Percentiles rank a stretch among this genome's conserved stretches.
Evolutionary conservation across 1,140 invertebrate genomes (phyloP).

Genomic region (Bradynema listronoti): DNA sequence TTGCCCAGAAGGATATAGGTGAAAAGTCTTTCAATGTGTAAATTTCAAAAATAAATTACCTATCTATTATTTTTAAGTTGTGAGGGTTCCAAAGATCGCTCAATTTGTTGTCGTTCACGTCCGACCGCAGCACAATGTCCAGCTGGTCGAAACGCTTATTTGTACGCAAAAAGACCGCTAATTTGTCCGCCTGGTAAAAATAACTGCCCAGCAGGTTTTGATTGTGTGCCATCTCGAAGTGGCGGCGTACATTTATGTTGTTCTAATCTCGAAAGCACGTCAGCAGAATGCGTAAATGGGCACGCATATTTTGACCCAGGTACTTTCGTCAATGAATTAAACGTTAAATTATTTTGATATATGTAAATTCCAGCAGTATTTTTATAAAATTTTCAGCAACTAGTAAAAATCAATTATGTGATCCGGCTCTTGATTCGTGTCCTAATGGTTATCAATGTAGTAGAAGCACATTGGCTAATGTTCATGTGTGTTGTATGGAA

Average conservation of each 20-base stretch:
- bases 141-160: conserved; percentile 28
- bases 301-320: conserved; percentile 50
- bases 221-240: conserved; percentile 38
- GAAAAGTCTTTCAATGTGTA: not conserved
- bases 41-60: not conserved
- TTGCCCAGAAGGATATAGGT: conserved; percentile 55
- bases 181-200: conserved; percentile 50
- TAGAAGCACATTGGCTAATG: conserved; percentile 47
- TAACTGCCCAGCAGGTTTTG: conserved; percentile 47
- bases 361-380: conserved; percentile 5
- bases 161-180: conserved; percentile 43
- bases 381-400: conserved; percentile 18
- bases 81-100: conserved; percentile 46
- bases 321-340: too few relatives aligned
- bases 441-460: conserved; percentile 45
- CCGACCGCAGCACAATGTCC: conserved; percentile 41
- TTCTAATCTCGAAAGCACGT: conserved; percentile 35
- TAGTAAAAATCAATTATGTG: conserved; percentile 38
- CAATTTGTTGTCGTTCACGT: conserved; percentile 41
- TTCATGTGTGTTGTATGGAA: conserved; percentile 46
- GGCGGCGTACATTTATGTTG: conserved; percentile 52
- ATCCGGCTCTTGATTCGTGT: conserved; percentile 34
- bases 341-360: conserved; percentile 2
- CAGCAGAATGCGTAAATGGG: conserved; percentile 51
- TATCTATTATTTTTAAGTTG: conserved; percentile 23